These are phyloP conservation scores for Neoascia interrupta DNA, from an alignment of 2,888 invertebrate genomes.

Conservation along the genomic window DNA sequence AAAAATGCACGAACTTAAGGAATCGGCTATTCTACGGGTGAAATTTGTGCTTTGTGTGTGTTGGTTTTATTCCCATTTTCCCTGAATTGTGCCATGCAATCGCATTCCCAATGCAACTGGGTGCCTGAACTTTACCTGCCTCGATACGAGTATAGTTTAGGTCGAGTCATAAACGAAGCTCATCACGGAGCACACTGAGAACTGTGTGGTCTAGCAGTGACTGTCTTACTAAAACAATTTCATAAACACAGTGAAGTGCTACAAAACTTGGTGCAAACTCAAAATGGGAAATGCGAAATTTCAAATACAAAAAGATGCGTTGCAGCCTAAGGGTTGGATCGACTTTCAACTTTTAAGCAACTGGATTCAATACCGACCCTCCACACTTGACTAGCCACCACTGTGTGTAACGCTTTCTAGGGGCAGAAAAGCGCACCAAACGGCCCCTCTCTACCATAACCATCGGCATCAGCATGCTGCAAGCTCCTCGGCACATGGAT, in stretches of 20 bases:
- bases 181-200: not conserved
- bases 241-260: too few species aligned
- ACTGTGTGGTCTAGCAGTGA: too few species aligned
- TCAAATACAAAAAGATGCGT: too few species aligned
- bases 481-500: slow-evolving; percentile 46
- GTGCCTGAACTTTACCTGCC: slow-evolving; percentile 36
- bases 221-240: too few species aligned
- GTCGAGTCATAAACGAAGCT: slow-evolving; percentile 6
- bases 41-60: not conserved
- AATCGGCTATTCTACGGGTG: slow-evolving; percentile 26
- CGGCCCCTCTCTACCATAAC: too few species aligned
- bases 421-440: slow-evolving; percentile 30
- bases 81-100: slow-evolving; percentile 64
- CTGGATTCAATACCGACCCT: too few species aligned
- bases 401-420: slow-evolving; percentile 18
- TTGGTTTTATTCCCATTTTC: slow-evolving; percentile 54
- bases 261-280: too few species aligned
- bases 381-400: slow-evolving; percentile 27
- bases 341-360: too few species aligned
- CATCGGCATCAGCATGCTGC: not conserved
- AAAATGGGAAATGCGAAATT: too few species aligned
- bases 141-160: not conserved
- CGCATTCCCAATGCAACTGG: slow-evolving; percentile 54
- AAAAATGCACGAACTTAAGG: slow-evolving; percentile 53
- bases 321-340: too few species aligned